These are phyloP conservation scores for Nasalis larvatus DNA, from an alignment of 2,113 vertebrate genomes.

Conservation along the genomic window DNA sequence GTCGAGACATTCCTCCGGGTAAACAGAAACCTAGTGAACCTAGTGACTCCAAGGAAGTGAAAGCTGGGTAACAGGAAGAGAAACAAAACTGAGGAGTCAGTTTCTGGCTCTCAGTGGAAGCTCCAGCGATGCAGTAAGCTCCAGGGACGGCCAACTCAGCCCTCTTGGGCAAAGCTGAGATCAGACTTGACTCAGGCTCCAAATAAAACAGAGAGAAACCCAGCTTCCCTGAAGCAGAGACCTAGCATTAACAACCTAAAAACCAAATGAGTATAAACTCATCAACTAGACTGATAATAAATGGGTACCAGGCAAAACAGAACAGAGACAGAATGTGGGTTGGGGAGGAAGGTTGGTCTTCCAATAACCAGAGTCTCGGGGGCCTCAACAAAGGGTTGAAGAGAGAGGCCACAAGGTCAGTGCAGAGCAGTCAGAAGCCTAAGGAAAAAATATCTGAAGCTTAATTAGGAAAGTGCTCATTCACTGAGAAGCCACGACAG, in stretches of 20 bases:
- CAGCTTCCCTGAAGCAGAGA: conserved; percentile 17
- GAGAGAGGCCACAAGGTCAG: not conserved
- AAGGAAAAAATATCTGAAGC: not conserved
- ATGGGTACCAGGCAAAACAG: not conserved
- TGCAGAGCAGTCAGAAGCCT: not conserved
- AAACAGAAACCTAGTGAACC: conserved; percentile 35
- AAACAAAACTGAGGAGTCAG: not conserved
- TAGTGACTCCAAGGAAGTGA: not conserved
- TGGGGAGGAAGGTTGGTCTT: not conserved
- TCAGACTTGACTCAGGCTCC: not conserved
- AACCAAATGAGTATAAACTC: not conserved
- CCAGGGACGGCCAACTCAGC: not conserved
- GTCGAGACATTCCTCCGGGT: not conserved
- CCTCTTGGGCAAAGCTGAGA: not conserved
- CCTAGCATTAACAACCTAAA: not conserved
- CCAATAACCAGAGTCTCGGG: not conserved
- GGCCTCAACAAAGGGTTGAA: not conserved
- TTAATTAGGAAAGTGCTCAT: not conserved
- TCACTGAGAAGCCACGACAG: not conserved
- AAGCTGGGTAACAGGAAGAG: not conserved
- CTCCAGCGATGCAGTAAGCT: not conserved
- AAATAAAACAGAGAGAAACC: conserved; percentile 18
- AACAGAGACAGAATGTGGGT: not conserved
- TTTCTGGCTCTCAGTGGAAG: conserved; percentile 2
- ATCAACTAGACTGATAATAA: not conserved